Percentiles rank a stretch among this genome's conserved stretches.
Evolutionary conservation across 2,888 invertebrate species (phyloP).

Genomic region (Digitonthophagus gazella): DNA sequence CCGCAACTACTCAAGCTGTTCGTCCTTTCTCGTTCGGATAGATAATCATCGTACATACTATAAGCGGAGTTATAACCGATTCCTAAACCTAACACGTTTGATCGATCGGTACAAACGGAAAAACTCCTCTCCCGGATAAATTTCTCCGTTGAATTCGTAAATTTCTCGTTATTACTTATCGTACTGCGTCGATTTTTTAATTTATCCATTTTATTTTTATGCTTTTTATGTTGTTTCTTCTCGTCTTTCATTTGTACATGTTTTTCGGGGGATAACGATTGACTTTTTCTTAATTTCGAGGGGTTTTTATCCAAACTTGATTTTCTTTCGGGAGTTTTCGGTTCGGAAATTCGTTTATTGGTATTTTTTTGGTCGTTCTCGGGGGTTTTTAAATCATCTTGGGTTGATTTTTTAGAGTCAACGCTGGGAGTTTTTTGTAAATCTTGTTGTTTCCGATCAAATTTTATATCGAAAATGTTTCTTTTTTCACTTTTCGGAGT

Average conservation of each 20-base stretch:
- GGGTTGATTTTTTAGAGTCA: conserved; percentile 38
- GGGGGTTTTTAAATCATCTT: conserved; percentile 41
- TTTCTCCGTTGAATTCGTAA: conserved; percentile 36
- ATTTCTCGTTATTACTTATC: conserved; percentile 25
- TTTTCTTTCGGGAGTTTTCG: conserved; percentile 28
- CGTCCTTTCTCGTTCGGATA: conserved; percentile 64
- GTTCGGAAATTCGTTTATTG: conserved; percentile 28
- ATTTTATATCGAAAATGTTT: conserved; percentile 42
- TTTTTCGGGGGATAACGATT: conserved; percentile 47
- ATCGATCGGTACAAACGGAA: conserved; percentile 50
- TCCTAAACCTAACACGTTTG: conserved; percentile 41
- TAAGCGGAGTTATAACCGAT: conserved; percentile 35
- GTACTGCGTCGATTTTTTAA: conserved; percentile 37
- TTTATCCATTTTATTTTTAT: conserved; percentile 42
- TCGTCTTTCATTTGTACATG: conserved; percentile 47
- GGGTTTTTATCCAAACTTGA: background rate
- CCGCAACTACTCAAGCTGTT: conserved; percentile 65
- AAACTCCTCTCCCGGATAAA: conserved; percentile 45
- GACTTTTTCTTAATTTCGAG: conserved; percentile 41
- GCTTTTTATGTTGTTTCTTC: conserved; percentile 47
- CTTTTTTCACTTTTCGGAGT: conserved; percentile 37
- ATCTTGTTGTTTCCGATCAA: conserved; percentile 31
- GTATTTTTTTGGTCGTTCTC: conserved; percentile 32
- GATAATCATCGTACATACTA: conserved; percentile 45
- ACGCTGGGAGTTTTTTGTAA: conserved; percentile 48